phyloP scores from a whole-genome alignment of 2,888 invertebrate species.

The Atherix ibis region DNA sequence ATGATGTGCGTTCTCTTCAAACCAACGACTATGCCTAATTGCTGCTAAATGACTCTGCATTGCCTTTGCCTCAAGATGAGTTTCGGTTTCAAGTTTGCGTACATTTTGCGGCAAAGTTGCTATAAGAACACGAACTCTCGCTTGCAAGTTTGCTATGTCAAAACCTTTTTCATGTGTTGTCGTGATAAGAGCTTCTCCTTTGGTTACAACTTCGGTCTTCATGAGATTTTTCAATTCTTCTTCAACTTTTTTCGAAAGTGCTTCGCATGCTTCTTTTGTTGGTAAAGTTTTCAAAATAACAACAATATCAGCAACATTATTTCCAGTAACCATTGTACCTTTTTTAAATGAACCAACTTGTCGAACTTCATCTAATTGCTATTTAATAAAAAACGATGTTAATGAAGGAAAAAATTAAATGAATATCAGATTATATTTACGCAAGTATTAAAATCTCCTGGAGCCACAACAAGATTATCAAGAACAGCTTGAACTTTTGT shows the following conservation, averaged over 20 bases:
- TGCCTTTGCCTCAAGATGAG: constrained; percentile 54
- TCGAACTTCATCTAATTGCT: constrained; percentile 86
- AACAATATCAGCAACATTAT: constrained; percentile 91
- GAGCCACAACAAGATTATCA: constrained; percentile 87
- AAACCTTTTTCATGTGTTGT: constrained; percentile 63
- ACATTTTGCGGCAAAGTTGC: constrained; percentile 90
- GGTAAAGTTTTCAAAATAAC: constrained; percentile 93
- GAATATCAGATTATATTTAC: constrained; percentile 42
- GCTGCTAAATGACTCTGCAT: constrained; percentile 84
- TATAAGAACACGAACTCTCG: constrained; percentile 77
- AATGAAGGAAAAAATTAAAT: constrained; percentile 1
- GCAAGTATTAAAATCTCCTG: constrained; percentile 87
- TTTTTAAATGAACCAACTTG: constrained; percentile 98
- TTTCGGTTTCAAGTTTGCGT: constrained; percentile 81
- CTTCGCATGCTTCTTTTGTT: constrained; percentile 88
- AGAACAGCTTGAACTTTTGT: constrained; percentile 89
- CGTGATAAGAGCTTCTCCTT: constrained; percentile 35
- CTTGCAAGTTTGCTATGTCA: constrained; percentile 70
- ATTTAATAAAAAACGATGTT: neutral
- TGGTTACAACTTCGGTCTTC: constrained; percentile 44
- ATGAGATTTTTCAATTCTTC: constrained; percentile 69
- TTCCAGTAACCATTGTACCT: constrained; percentile 91
- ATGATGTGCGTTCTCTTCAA: constrained; percentile 94
- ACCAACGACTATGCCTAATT: constrained; percentile 93
- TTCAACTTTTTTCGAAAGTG: constrained; percentile 71